phyloP scores from a whole-genome alignment of 2,113 vertebrate genomes.

The Scomber colias region DNA sequence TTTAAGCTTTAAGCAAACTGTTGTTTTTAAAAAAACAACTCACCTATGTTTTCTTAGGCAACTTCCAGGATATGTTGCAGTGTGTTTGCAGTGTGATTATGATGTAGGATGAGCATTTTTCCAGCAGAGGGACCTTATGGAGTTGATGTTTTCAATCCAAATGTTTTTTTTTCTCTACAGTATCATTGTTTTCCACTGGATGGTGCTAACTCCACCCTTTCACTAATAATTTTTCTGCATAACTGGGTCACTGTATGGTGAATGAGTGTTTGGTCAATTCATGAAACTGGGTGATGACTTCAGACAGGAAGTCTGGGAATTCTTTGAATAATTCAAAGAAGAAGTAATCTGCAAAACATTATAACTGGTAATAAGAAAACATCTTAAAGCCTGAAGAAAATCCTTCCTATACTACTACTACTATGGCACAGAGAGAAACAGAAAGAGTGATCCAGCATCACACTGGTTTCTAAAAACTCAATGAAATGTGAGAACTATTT shows the following conservation, averaged over 20 bases:
- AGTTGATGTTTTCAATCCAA: conserved; percentile 11
- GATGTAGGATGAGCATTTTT: conserved; percentile 63
- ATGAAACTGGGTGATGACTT: conserved; percentile 34
- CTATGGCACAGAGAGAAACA: not conserved
- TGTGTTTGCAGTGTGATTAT: not conserved
- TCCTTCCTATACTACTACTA: not conserved
- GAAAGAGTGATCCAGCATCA: conserved; percentile 1
- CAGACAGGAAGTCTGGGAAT: conserved; percentile 16
- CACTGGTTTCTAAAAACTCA: not conserved
- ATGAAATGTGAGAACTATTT: not conserved
- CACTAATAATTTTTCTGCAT: conserved; percentile 17
- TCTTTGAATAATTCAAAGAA: not conserved
- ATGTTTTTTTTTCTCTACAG: conserved; percentile 28
- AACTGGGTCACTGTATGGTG: conserved; percentile 68
- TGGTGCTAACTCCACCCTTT: conserved; percentile 66
- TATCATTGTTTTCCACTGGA: conserved; percentile 67
- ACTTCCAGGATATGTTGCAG: conserved; percentile 3
- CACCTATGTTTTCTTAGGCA: not conserved
- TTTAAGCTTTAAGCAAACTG: conserved; percentile 1
- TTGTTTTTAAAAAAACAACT: not conserved
- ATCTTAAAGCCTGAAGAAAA: not conserved
- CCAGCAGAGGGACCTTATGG: conserved; percentile 79
- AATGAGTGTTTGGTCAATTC: conserved; percentile 37
- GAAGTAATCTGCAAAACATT: not conserved
- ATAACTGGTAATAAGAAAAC: not conserved